These are phyloP conservation scores for Odontomyia ornata DNA, from an alignment of 2,888 invertebrate genomes.

Conservation along the genomic window DNA sequence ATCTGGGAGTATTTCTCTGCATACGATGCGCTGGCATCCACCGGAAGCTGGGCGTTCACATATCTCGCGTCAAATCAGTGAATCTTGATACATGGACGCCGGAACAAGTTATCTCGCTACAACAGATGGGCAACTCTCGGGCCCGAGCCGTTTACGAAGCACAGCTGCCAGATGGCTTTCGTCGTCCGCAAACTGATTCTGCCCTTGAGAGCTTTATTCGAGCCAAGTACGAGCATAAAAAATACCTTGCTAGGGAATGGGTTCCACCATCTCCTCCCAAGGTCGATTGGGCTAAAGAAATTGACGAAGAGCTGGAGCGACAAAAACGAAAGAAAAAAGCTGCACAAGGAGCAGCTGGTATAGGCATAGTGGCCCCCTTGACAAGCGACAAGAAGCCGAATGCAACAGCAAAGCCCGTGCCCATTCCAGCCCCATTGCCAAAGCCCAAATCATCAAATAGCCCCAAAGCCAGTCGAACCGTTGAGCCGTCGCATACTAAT, in stretches of 20 bases:
- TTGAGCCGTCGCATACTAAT: slow-evolving; percentile 52
- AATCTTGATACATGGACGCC: slow-evolving; percentile 98
- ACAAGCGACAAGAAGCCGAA: slow-evolving; percentile 50
- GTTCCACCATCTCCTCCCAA: slow-evolving; percentile 87
- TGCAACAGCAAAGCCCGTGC: slow-evolving; percentile 50
- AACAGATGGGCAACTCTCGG: slow-evolving; percentile 98
- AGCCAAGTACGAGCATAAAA: slow-evolving; percentile 98
- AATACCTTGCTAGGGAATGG: slow-evolving; percentile 98
- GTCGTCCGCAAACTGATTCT: slow-evolving; percentile 93
- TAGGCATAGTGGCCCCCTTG: slow-evolving; percentile 54
- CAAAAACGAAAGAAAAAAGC: slow-evolving; percentile 86
- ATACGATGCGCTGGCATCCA: slow-evolving; percentile 99
- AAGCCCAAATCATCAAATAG: slow-evolving; percentile 66
- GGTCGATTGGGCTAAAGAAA: slow-evolving; percentile 87
- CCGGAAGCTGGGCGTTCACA: slow-evolving; percentile 97
- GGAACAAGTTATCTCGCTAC: slow-evolving; percentile 92
- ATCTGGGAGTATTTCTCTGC: slow-evolving; percentile 96
- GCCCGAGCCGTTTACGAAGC: slow-evolving; percentile 98
- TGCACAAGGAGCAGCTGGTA: slow-evolving; percentile 62
- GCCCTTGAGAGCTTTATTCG: slow-evolving; percentile 95
- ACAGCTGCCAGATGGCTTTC: slow-evolving; percentile 92
- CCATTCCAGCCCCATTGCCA: slow-evolving; percentile 61
- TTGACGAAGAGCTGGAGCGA: slow-evolving; percentile 85
- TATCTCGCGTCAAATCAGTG: slow-evolving; percentile 98
- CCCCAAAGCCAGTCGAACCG: slow-evolving; percentile 65